Evolutionary conservation across 2,888 invertebrate species (phyloP).

Genomic region (Lingula anatina): DNA sequence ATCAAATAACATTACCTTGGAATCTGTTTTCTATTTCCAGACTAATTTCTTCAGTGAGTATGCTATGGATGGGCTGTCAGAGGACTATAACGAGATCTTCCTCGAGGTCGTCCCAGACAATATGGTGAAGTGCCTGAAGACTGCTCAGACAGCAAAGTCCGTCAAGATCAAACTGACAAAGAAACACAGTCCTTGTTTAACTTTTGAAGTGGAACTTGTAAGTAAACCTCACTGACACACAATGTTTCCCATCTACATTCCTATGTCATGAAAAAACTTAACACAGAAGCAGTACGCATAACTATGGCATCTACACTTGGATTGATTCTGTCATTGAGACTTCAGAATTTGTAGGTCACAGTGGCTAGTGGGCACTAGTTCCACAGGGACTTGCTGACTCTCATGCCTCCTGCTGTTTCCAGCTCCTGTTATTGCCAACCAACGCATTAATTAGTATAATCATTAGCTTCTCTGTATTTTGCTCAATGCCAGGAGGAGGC

Average conservation of each 20-base stretch:
- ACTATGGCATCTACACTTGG: too few species aligned
- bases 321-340: too few species aligned
- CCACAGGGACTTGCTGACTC: too few species aligned
- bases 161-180: slow-evolving; percentile 86
- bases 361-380: too few species aligned
- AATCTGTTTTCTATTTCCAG: too few species aligned
- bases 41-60: slow-evolving; percentile 78
- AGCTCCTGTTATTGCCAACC: too few species aligned
- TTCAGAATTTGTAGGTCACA: too few species aligned
- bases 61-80: slow-evolving; percentile 71
- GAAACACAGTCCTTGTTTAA: slow-evolving; percentile 81
- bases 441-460: too few species aligned
- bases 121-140: slow-evolving; percentile 70
- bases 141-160: slow-evolving; percentile 58
- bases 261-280: background rate
- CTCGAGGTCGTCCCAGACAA: slow-evolving; percentile 62
- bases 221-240: slow-evolving; percentile 24
- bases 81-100: slow-evolving; percentile 73
- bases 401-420: too few species aligned
- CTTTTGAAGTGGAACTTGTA: slow-evolving; percentile 81
- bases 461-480: too few species aligned
- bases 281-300: background rate
- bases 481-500: too few species aligned
- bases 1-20: too few species aligned
- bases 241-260: background rate